Evolutionary conservation across 1,140 invertebrate genomes (phyloP), one percentile per base, ranked within the genome.

Genomic region (Halictus rubicundus): DNA sequence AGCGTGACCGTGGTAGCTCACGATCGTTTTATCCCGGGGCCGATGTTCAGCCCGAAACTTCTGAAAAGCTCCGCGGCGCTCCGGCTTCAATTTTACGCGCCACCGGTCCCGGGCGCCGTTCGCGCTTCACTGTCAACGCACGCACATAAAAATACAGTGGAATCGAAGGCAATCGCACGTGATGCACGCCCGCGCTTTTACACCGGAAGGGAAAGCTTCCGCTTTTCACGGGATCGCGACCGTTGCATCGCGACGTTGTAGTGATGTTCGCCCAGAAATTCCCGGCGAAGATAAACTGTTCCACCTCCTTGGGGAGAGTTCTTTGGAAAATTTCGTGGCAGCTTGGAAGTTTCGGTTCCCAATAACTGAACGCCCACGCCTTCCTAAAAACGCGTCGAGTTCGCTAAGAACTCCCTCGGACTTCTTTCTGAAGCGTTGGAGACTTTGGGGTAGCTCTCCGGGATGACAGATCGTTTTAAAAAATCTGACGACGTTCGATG

Each of bases 271-370:
- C 49, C 54, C 59, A 32, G 78, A 80, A 85, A 61, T 37, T 61
- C 27, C 46, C 49, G 46, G 74, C 59, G 59, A 77, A 74, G 80
- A 83, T 85, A 78, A 82, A 83, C 80, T 64, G 59, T 68, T 84
- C 63, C 52, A 61, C 52, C 66, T 60, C 14, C 5, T 21, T 68
- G 69, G 42, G 46, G 46, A 12, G 80, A 71, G 52, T 82, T 79
- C 63, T 69, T 82, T 79, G 59, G 70, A 82, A 79, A 82, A 79
- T 82, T 82, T 23, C 61, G 54, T 12, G 19, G 73, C 65, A 68
- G 69, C 68, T 64, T 42, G 54, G 16, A 49, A 32, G 37, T 21
- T 23, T 10, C 54, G 8, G 27, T 19, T n/a, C 52, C 9, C 52
- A 32, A 57, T 54, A 60, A 21, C 16, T 10, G 5, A 10, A 39